Conservation (phyloP, 1,140 invertebrate genomes). For the Whitmania pigra region DNA sequence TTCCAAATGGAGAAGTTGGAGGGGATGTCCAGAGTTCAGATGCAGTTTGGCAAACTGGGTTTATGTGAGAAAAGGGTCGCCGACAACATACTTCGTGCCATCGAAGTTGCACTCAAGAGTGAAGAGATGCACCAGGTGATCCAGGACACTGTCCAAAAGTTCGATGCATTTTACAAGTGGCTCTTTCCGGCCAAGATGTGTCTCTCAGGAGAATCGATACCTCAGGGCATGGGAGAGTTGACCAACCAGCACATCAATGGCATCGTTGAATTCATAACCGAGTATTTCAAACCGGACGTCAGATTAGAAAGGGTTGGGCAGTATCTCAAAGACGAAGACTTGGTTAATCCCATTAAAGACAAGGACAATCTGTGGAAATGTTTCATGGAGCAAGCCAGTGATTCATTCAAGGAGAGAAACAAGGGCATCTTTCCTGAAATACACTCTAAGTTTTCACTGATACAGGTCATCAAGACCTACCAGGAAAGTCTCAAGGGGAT, state of each 20-base stretch:
- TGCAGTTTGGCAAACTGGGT: not conserved
- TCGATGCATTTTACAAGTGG: slow-evolving; percentile 77
- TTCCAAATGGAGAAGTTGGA: not conserved
- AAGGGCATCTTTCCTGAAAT: slow-evolving; percentile 55
- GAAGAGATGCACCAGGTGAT: slow-evolving; percentile 52
- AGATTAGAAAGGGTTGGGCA: slow-evolving; percentile 69
- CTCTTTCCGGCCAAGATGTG: slow-evolving; percentile 66
- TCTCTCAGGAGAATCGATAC: slow-evolving; percentile 66
- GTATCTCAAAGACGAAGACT: slow-evolving; percentile 59
- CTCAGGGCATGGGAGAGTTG: slow-evolving; percentile 52
- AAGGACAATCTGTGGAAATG: slow-evolving; percentile 58
- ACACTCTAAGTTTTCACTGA: slow-evolving; percentile 56
- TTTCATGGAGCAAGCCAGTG: slow-evolving; percentile 58
- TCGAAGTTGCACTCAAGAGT: not conserved
- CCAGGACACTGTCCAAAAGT: slow-evolving; percentile 77
- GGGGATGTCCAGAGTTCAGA: not conserved
- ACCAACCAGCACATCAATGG: not conserved
- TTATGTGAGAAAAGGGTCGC: not conserved
- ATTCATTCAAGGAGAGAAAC: too few relatives aligned
- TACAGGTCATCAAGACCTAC: too few relatives aligned
- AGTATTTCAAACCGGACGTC: slow-evolving; percentile 48
- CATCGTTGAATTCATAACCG: not conserved
- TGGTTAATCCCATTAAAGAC: slow-evolving; percentile 53
- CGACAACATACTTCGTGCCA: not conserved
- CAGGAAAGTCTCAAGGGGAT: too few relatives aligned